Base-by-base conservation (phyloP, 2,888 invertebrate genomes). In the Onthophagus sagittarius region DNA sequence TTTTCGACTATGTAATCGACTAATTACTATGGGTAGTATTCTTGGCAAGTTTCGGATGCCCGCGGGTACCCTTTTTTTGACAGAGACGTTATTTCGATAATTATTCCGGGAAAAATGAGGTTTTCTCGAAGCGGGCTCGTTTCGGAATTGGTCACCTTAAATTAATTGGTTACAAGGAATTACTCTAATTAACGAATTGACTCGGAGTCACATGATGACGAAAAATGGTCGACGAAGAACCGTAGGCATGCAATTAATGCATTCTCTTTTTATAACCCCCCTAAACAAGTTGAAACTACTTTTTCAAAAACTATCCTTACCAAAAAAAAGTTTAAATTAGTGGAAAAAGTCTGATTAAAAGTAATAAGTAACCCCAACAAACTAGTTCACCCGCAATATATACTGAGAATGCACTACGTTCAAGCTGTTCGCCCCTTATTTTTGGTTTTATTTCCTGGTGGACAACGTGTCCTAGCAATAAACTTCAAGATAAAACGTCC, bases 161-260 rank as follows among this genome's bases (percentile, higher is more conserved):
- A 70, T 74, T 75, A 75, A 75, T 75, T 75, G 75, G 73, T 74
- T 75, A 75, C 75, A 71, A 65, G 73, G 75, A 75, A 75, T 75
- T 75, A 75, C 75, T 75, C 73, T 72, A 75, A 75, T 75, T 75
- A 75, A 70, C 71, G 73, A 70, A 73, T 72, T 71, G 74, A 14
- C 63, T 53, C 39, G 39, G 39, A 53, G 9, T 11, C 39, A 23
- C 2, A 23, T 23, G 23, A 23, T 23, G 39, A 7, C 39, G 39
- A 53, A 53, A 53, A 53, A 53, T 53, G 39, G 39, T 53, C 39
- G 39, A 7, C 7, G 39, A 53, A 53, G 39, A 11, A 53, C 39
- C 39, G 39, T 53, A 53, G 39, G 39, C 39, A 53, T 11, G 39
- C 39, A 53, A 53, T 53, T 53, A 53, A 53, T 23, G 23, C 23